Percentiles rank a stretch among this genome's conserved stretches.
Evolutionary conservation across 1,140 invertebrate genomes (phyloP).

Genomic region (Saccostrea cuccullata): DNA sequence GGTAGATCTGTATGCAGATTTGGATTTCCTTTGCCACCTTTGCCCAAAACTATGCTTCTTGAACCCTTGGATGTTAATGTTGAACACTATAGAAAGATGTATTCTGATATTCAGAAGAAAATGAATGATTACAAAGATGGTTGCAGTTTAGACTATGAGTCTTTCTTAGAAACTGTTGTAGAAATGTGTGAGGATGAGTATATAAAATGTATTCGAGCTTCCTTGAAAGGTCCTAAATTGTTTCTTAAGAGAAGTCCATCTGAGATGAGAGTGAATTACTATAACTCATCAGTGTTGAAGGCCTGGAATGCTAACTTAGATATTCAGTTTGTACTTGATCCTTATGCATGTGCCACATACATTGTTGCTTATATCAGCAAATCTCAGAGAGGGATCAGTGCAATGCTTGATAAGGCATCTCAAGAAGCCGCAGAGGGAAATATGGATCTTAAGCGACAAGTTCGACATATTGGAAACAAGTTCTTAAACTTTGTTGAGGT

Average conservation of each 20-base stretch:
- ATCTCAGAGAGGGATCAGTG: constrained; percentile 55
- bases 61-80: constrained; percentile 54
- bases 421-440: constrained; percentile 52
- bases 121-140: constrained; percentile 48
- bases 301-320: constrained; percentile 53
- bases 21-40: constrained; percentile 58
- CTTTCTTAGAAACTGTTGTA: constrained; percentile 54
- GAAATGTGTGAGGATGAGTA: constrained; percentile 56
- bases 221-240: constrained; percentile 47
- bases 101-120: constrained; percentile 37
- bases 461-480: constrained; percentile 45
- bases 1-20: constrained; percentile 55
- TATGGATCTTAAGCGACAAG: constrained; percentile 43
- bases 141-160: constrained; percentile 45
- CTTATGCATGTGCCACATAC: constrained; percentile 58
- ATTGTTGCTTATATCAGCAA: constrained; percentile 57
- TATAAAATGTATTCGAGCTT: constrained; percentile 55
- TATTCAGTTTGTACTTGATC: constrained; percentile 62
- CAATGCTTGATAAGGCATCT: constrained; percentile 45
- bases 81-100: constrained; percentile 45
- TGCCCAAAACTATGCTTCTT: constrained; percentile 57
- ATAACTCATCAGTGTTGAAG: constrained; percentile 43
- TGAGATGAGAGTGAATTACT: constrained; percentile 41
- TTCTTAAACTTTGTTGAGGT: constrained; percentile 46
- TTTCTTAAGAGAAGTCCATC: constrained; percentile 57